Conservation (phyloP, 1,140 invertebrate species). For the Drosophila trapezifrons region DNA sequence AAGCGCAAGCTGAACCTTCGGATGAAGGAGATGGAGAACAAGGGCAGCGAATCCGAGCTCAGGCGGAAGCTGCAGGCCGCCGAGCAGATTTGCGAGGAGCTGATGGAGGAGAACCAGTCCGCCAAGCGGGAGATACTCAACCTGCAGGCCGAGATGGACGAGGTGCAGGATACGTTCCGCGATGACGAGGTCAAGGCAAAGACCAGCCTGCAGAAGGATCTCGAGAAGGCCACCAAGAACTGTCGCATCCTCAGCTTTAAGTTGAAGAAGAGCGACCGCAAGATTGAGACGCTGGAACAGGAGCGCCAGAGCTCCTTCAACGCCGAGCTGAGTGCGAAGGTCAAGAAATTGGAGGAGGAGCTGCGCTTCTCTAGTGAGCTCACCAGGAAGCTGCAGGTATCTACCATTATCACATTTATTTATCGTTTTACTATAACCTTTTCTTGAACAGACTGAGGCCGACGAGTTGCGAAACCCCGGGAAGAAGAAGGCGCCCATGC, state of each 20-base stretch:
- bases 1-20: conserved; percentile 90
- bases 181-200: conserved; percentile 99
- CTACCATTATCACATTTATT: neutral
- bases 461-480: conserved; percentile 86
- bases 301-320: conserved; percentile 90
- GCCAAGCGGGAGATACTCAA: conserved; percentile 97
- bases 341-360: conserved; percentile 93
- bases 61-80: conserved; percentile 92
- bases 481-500: conserved; percentile 87
- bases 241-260: conserved; percentile 99
- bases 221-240: conserved; percentile 98
- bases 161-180: conserved; percentile 98
- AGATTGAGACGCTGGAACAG: conserved; percentile 93
- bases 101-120: conserved; percentile 98
- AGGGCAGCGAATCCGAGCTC: conserved; percentile 87
- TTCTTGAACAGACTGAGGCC: conserved; percentile 77
- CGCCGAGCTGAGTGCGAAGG: conserved; percentile 87
- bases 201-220: conserved; percentile 95
- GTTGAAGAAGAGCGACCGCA: conserved; percentile 96
- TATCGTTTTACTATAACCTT: conserved; percentile 1
- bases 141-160: conserved; percentile 98
- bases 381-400: conserved; percentile 85
- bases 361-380: conserved; percentile 92
- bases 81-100: conserved; percentile 94
- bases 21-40: conserved; percentile 89